phyloP scores from a whole-genome alignment of 2,888 invertebrate genomes.

The Ctena decussata region DNA sequence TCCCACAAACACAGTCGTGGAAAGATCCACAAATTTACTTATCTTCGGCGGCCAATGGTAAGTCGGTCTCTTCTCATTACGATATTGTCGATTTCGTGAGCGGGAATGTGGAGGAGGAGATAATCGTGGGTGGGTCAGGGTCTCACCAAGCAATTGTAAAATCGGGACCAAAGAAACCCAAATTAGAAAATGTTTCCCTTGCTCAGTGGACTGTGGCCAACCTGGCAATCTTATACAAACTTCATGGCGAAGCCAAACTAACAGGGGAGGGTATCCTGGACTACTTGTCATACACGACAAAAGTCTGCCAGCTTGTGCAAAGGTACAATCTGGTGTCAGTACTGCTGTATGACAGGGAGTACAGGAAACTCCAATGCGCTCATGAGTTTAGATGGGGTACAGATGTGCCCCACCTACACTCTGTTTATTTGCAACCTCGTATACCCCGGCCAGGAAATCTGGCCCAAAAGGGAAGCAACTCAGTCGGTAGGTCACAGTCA shows the following conservation, averaged over 20 bases:
- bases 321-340: conserved; percentile 21
- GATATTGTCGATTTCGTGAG: conserved; percentile 3
- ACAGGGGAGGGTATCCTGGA: conserved; percentile 14
- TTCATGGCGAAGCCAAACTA: not conserved
- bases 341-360: conserved; percentile 37
- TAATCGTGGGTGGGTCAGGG: not conserved
- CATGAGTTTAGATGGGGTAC: conserved; percentile 37
- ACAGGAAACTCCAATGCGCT: conserved; percentile 15
- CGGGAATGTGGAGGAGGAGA: not conserved
- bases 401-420: conserved; percentile 27
- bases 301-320: conserved; percentile 26
- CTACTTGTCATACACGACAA: conserved; percentile 38
- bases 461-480: not conserved
- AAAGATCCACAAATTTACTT: conserved; percentile 4
- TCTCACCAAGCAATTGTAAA: conserved; percentile 27
- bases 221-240: conserved; percentile 40
- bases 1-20: not conserved
- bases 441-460: not conserved
- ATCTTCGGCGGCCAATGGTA: conserved; percentile 8
- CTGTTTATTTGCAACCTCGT: conserved; percentile 10
- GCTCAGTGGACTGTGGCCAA: conserved; percentile 41
- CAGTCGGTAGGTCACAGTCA: too few species aligned
- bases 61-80: conserved; percentile 2
- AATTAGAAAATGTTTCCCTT: conserved; percentile 24
- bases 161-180: conserved; percentile 32